phyloP scores from a whole-genome alignment of 2,113 vertebrate genomes.

The Chauna torquata region DNA sequence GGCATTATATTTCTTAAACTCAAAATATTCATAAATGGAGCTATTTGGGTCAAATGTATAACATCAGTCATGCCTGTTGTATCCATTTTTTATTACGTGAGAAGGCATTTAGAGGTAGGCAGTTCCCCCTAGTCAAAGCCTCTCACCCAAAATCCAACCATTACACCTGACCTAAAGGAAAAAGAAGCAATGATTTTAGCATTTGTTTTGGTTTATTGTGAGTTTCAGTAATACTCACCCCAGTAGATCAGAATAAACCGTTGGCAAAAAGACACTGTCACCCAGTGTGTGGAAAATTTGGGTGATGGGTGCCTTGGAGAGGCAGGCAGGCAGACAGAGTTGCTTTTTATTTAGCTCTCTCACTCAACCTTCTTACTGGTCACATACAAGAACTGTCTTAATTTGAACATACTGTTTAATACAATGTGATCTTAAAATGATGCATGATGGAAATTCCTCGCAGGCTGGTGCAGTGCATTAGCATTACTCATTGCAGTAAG shows the following conservation, averaged over 20 bases:
- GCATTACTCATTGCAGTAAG: slow-evolving; percentile 45
- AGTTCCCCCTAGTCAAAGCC: neutral
- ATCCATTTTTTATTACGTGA: neutral
- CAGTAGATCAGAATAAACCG: neutral
- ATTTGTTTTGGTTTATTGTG: neutral
- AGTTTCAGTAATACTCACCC: neutral
- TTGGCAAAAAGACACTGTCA: neutral
- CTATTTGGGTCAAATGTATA: neutral
- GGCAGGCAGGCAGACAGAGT: neutral
- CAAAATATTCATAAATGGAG: neutral
- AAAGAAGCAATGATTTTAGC: neutral
- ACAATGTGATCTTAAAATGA: slow-evolving; percentile 32
- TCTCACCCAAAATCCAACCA: neutral
- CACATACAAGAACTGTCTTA: neutral
- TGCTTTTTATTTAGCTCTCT: neutral
- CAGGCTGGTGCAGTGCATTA: slow-evolving; percentile 29
- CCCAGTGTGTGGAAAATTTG: neutral
- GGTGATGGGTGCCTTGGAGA: neutral
- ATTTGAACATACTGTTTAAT: neutral
- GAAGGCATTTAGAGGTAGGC: neutral
- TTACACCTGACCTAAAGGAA: neutral
- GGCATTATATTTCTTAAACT: neutral
- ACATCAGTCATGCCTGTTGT: neutral
- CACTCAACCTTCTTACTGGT: neutral
- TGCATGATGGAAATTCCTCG: slow-evolving; percentile 44